A percentile compares a stretch with the other conserved stretches of the same genome.
Evolutionary conservation across 1,140 invertebrate species (phyloP).

Genomic region (Platyscapa corneri): DNA sequence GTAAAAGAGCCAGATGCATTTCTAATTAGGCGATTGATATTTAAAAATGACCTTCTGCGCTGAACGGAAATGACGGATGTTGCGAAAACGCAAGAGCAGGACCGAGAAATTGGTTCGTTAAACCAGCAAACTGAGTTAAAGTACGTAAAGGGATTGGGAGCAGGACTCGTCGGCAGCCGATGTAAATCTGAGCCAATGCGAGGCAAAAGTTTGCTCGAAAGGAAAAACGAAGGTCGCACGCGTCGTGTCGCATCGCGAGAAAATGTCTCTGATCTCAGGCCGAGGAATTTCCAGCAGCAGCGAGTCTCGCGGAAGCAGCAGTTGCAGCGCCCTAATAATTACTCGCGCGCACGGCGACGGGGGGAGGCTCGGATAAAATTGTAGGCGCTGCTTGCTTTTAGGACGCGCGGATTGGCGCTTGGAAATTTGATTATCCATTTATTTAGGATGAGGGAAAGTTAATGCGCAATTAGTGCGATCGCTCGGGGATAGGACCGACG

Average conservation of each 20-base stretch:
- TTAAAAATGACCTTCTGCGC: background rate
- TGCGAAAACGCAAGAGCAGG: background rate
- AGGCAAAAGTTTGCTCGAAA: background rate
- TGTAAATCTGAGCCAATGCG: background rate
- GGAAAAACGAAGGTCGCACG: background rate
- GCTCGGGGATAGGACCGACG: background rate
- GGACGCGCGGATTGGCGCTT: background rate
- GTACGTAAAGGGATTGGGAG: background rate
- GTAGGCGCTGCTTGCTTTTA: no score
- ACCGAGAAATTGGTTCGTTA: background rate
- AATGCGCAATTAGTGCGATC: slow-evolving; percentile 20
- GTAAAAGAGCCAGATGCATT: no score
- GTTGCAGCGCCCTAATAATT: background rate
- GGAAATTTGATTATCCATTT: slow-evolving; percentile 19
- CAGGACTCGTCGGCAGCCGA: background rate
- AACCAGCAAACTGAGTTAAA: background rate
- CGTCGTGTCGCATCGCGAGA: background rate
- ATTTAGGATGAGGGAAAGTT: background rate
- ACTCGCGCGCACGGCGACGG: background rate
- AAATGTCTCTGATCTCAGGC: background rate
- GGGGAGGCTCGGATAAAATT: no score
- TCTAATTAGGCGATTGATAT: no score
- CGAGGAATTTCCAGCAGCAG: background rate
- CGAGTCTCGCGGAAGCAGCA: background rate
- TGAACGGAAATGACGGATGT: background rate